These are phyloP conservation scores for Notamacropus eugenii DNA, from an alignment of 2,797 vertebrate species.

Conservation along the genomic window DNA sequence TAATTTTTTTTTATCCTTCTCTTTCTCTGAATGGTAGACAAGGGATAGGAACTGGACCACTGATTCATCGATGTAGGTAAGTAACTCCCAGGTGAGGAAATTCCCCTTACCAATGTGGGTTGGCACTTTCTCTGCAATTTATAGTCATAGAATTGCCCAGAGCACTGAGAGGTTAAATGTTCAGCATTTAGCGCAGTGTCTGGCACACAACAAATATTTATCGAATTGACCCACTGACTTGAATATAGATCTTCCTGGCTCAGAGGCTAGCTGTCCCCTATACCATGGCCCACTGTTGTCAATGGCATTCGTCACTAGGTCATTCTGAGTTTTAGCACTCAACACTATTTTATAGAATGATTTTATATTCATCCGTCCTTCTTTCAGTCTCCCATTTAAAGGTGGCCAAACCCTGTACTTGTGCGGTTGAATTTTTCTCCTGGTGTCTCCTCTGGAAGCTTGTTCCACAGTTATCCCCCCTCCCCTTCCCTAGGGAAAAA, in stretches of 20 bases:
- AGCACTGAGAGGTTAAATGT: not conserved
- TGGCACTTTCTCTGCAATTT: not conserved
- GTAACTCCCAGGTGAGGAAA: not conserved
- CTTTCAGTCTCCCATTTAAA: not conserved
- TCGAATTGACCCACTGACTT: not conserved
- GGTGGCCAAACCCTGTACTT: not conserved
- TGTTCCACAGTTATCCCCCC: not conserved
- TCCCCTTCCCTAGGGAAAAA: not conserved
- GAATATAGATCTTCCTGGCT: not conserved
- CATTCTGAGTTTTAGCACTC: not conserved
- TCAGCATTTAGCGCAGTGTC: too few species aligned
- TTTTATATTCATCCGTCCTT: not conserved
- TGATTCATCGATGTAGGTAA: not conserved
- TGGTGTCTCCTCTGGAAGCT: not conserved
- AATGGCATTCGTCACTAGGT: not conserved
- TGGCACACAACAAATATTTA: not conserved
- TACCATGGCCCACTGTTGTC: not conserved
- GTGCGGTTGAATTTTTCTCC: not conserved
- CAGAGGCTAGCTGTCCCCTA: not conserved
- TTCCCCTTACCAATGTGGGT: not conserved
- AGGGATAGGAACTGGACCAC: not conserved
- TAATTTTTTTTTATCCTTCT: not conserved
- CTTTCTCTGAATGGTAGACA: not conserved
- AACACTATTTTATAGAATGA: not conserved
- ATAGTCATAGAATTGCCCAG: not conserved